phyloP scores from a whole-genome alignment of 2,113 vertebrate species.

The Isurus oxyrinchus region DNA sequence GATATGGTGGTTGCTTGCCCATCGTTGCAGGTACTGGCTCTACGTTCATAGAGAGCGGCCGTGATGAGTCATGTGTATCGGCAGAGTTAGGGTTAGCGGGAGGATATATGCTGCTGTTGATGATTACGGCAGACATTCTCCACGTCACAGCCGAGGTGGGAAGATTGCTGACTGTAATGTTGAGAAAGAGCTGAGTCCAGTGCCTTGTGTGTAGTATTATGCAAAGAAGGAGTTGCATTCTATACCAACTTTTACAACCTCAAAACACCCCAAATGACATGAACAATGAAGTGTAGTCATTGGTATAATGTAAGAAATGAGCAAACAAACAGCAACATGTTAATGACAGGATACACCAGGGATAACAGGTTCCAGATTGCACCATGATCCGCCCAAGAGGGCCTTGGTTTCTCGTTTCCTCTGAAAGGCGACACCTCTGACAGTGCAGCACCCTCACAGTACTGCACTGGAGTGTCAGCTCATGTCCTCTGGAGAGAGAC shows the following conservation, averaged over 20 bases:
- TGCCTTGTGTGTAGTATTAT: neutral
- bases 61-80: neutral
- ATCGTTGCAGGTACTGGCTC: neutral
- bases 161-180: neutral
- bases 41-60: neutral
- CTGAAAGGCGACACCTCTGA: neutral
- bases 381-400: too few relatives aligned
- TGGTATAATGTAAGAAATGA: neutral
- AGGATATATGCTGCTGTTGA: neutral
- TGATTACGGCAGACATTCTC: too few relatives aligned
- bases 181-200: neutral
- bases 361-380: too few relatives aligned
- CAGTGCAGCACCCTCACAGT: too few relatives aligned
- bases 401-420: neutral
- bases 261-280: neutral
- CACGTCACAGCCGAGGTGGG: neutral
- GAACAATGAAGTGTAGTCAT: neutral
- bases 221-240: neutral
- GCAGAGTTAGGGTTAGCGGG: neutral
- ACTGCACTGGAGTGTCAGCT: too few relatives aligned
- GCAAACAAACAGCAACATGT: neutral
- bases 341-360: neutral
- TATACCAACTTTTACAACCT: neutral
- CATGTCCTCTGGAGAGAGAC: too few relatives aligned
- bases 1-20: neutral